These are phyloP conservation scores for Triplophysa bombifrons DNA, from an alignment of 2,797 vertebrate species.

Conservation along the genomic window DNA sequence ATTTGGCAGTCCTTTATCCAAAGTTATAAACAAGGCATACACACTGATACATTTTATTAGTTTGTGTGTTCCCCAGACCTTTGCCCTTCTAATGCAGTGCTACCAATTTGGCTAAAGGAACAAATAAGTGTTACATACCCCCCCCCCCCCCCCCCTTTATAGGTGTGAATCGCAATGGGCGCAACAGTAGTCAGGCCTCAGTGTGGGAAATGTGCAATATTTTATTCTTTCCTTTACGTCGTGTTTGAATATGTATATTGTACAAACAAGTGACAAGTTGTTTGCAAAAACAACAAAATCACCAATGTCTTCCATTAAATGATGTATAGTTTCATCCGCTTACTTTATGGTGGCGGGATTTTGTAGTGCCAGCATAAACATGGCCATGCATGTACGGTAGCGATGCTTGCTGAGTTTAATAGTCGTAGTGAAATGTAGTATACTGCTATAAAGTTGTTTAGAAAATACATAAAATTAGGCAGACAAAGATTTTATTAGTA, in stretches of 20 bases:
- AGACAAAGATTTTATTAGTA: conserved; percentile 59
- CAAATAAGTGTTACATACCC: conserved; percentile 10
- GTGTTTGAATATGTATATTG: conserved; percentile 88
- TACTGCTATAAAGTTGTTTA: conserved; percentile 60
- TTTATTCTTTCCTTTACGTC: conserved; percentile 77
- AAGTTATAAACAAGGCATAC: background rate
- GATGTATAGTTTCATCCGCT: conserved; percentile 99
- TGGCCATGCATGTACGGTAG: conserved; percentile 96
- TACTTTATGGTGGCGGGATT: conserved; percentile 86
- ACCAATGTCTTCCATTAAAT: conserved; percentile 99
- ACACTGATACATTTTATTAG: too few species aligned
- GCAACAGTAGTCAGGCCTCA: conserved; percentile 38
- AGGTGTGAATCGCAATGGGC: background rate
- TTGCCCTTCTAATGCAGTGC: background rate
- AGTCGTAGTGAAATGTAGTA: conserved; percentile 64
- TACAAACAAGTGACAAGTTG: conserved; percentile 99
- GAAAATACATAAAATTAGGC: conserved; percentile 64
- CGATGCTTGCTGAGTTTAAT: conserved; percentile 85
- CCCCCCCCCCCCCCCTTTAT: background rate
- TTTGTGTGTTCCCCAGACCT: too few species aligned
- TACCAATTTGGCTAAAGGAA: background rate
- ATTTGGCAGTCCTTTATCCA: too few species aligned
- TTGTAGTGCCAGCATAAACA: conserved; percentile 85
- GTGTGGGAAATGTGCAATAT: conserved; percentile 94
- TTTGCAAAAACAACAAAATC: conserved; percentile 99